Evolutionary conservation across 1,140 invertebrate species (phyloP).

Genomic region (Lordiphosa collinella): DNA sequence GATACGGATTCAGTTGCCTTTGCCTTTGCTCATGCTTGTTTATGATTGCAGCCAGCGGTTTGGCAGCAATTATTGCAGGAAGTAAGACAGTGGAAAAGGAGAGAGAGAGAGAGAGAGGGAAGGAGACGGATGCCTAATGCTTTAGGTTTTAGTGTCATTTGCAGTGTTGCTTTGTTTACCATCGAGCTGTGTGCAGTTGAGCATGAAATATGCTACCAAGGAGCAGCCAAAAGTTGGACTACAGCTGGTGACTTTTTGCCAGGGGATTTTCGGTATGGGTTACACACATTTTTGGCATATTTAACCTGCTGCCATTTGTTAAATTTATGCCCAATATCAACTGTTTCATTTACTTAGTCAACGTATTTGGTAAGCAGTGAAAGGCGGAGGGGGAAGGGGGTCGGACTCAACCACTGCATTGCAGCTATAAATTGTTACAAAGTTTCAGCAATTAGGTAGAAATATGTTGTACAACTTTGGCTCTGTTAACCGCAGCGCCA

Average conservation of each 20-base stretch:
- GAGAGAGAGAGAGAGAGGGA: background rate
- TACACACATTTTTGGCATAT: slow-evolving; percentile 29
- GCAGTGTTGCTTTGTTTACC: slow-evolving; percentile 50
- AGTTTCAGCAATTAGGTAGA: slow-evolving; percentile 66
- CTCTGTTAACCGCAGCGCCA: slow-evolving; percentile 23
- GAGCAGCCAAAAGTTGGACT: slow-evolving; percentile 24
- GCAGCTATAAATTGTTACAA: slow-evolving; percentile 74
- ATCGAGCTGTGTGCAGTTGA: slow-evolving; percentile 37
- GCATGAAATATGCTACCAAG: slow-evolving; percentile 64
- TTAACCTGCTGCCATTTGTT: slow-evolving; percentile 26
- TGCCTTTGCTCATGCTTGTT: slow-evolving; percentile 30
- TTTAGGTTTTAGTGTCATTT: slow-evolving; percentile 61
- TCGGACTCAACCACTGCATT: slow-evolving; percentile 52
- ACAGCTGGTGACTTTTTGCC: slow-evolving; percentile 8
- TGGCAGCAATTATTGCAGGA: slow-evolving; percentile 55
- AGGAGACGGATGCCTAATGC: slow-evolving; percentile 34
- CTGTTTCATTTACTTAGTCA: slow-evolving; percentile 49
- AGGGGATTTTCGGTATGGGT: background rate
- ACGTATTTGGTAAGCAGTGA: background rate
- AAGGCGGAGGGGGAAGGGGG: background rate
- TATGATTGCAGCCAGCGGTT: slow-evolving; percentile 67
- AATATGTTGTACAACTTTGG: slow-evolving; percentile 63
- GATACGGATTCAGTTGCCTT: slow-evolving; percentile 7
- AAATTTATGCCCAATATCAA: slow-evolving; percentile 52
- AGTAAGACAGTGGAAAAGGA: background rate